A percentile compares a stretch with the other conserved stretches of the same genome.
These are phyloP conservation scores for Oreohelix idahoensis DNA, from an alignment of 1,140 invertebrate species.

Conservation along the genomic window DNA sequence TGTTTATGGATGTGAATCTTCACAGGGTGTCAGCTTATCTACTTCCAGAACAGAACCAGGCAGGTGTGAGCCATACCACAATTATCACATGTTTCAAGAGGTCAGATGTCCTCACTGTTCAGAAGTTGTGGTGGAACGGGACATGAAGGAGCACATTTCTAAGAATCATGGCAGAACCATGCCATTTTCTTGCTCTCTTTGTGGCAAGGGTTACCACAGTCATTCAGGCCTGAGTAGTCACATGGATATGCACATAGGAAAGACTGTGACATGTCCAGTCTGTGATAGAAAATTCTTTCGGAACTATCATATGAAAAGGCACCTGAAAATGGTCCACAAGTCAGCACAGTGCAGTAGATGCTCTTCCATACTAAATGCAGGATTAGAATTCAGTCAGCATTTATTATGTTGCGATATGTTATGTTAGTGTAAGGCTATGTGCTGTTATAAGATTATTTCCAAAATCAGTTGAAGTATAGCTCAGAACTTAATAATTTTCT, in stretches of 20 bases:
- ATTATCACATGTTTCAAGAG: neutral
- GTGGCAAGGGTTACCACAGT: neutral
- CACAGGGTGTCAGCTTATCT: neutral
- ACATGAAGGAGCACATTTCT: neutral
- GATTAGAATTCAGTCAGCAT: conserved; percentile 19
- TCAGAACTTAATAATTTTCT: neutral
- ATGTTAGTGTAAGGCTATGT: neutral
- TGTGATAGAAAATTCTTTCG: conserved; percentile 18
- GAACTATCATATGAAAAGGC: conserved; percentile 28
- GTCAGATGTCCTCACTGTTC: neutral
- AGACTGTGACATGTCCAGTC: neutral
- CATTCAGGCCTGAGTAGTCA: neutral
- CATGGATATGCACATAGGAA: conserved; percentile 15
- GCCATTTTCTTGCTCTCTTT: neutral
- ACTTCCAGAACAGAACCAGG: neutral
- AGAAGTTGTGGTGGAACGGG: neutral
- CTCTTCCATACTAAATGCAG: neutral
- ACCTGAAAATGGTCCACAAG: conserved; percentile 12
- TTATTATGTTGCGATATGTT: conserved; percentile 8
- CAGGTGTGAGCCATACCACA: neutral
- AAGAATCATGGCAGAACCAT: neutral
- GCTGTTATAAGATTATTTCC: neutral
- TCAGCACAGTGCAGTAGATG: conserved; percentile 23
- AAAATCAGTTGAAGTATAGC: neutral
- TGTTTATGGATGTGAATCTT: neutral